Conservation (phyloP, 1,140 invertebrate species). For the Pentalonia nigronervosa region DNA sequence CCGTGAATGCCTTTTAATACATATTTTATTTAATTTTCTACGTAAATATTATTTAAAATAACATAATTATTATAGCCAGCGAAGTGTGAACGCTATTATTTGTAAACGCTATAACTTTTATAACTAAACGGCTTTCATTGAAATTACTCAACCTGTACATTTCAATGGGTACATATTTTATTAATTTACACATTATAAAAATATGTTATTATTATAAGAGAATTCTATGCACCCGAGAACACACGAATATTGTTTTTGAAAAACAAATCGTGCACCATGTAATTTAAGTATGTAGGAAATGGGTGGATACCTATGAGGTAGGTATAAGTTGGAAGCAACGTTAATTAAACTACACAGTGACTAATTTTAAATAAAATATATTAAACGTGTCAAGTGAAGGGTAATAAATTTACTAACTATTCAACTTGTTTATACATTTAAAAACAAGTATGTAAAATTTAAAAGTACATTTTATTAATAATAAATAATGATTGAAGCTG, state of each 20-base stretch:
- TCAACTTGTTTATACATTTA: not conserved
- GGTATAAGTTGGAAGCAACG: not conserved
- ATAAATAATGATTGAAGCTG: not conserved
- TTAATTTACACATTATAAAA: not conserved
- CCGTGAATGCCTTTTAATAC: not conserved
- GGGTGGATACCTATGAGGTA: not conserved
- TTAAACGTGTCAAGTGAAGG: not conserved
- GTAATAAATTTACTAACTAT: not conserved
- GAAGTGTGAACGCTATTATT: not conserved
- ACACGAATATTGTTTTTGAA: not conserved
- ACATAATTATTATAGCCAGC: not conserved
- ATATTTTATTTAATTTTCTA: not conserved
- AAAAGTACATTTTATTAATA: not conserved
- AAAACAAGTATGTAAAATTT: not conserved
- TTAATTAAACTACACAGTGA: not conserved
- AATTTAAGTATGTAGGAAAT: not conserved
- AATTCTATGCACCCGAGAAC: not conserved
- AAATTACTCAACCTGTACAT: not conserved
- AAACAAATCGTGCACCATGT: not conserved
- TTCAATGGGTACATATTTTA: not conserved
- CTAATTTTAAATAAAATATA: slow-evolving; percentile 27
- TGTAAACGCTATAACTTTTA: not conserved
- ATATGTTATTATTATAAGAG: not conserved
- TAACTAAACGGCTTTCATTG: not conserved
- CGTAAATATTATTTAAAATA: not conserved